These are phyloP conservation scores for Empidonax traillii DNA, from an alignment of 2,113 vertebrate species.

Conservation along the genomic window DNA sequence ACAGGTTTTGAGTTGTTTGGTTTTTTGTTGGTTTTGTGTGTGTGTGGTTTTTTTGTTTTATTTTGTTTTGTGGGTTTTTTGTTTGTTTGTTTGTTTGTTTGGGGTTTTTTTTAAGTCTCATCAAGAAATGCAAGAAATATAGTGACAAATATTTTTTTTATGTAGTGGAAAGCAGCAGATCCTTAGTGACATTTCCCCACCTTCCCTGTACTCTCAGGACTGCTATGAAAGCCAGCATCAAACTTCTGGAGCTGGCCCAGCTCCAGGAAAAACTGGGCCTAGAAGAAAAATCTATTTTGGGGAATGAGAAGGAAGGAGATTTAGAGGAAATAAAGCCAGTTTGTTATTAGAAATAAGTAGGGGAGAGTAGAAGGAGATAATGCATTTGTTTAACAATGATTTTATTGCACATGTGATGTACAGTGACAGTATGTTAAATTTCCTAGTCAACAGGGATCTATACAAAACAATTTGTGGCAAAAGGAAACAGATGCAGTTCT, in stretches of 20 bases:
- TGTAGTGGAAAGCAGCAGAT: neutral
- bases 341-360: neutral
- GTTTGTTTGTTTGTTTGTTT: too few relatives aligned
- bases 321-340: neutral
- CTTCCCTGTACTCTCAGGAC: neutral
- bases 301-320: neutral
- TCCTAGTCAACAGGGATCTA: constrained; percentile 16
- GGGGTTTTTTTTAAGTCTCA: neutral
- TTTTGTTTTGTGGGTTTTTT: too few relatives aligned
- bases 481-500: constrained; percentile 52
- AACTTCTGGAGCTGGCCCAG: neutral
- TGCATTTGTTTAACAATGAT: constrained; percentile 11
- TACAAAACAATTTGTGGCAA: constrained; percentile 33
- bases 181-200: neutral
- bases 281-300: neutral
- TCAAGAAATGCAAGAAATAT: neutral
- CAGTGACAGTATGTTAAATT: constrained; percentile 25
- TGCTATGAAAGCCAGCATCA: neutral
- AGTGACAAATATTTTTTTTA: neutral
- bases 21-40: too few relatives aligned
- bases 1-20: neutral
- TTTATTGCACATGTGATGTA: constrained; percentile 9
- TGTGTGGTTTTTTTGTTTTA: too few relatives aligned
- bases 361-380: neutral
- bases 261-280: neutral